Conservation (phyloP, 2,113 vertebrate species). For the Barnardius zonarius region DNA sequence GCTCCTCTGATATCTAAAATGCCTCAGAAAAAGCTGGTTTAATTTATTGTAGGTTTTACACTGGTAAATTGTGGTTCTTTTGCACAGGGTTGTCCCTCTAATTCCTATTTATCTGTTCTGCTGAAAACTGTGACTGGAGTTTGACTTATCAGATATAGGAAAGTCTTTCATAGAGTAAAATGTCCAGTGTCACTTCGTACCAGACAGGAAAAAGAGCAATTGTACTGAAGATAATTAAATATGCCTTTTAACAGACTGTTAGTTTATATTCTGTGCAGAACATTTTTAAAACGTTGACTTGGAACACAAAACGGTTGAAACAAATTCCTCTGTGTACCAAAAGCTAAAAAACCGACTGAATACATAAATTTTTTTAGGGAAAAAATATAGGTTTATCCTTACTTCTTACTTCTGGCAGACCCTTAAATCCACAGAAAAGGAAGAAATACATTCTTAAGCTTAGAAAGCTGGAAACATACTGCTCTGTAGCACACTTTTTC, state of each 20-base stretch:
- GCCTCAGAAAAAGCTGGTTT: background rate
- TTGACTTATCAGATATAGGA: background rate
- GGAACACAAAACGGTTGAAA: background rate
- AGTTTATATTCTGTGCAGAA: background rate
- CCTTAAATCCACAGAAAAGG: background rate
- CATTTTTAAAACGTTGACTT: background rate
- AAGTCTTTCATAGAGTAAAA: background rate
- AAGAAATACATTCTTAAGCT: background rate
- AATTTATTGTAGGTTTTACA: background rate
- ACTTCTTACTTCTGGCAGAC: background rate
- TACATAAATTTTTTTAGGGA: background rate
- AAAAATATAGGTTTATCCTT: background rate
- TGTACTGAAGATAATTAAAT: background rate
- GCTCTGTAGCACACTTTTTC: background rate
- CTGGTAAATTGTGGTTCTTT: background rate
- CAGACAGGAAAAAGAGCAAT: background rate
- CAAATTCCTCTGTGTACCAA: background rate
- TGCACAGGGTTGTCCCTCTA: background rate
- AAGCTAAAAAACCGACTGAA: background rate
- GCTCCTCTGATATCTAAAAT: background rate
- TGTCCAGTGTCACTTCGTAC: background rate
- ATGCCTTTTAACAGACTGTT: background rate
- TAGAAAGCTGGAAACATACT: background rate
- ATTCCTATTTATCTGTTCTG: background rate
- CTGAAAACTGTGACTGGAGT: background rate